phyloP scores from a whole-genome alignment of 1,140 invertebrate species.

The Parasteatoda tepidariorum region DNA sequence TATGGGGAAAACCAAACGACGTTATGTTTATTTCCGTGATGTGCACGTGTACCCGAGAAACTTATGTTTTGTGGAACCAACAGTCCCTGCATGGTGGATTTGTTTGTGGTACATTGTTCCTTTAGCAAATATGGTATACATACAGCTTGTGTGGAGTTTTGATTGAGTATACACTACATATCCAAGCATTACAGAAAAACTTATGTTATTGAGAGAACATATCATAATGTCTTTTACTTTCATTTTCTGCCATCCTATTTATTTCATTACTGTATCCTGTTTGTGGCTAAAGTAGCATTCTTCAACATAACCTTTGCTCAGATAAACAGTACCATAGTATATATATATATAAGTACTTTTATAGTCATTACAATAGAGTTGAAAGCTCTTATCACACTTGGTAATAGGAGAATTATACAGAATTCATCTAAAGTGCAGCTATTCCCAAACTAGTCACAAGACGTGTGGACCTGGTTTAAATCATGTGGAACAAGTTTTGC shows the following conservation, averaged over 20 bases:
- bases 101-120: constrained; percentile 43
- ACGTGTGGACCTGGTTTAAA: too few species aligned
- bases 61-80: neutral
- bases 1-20: neutral
- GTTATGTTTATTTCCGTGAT: neutral
- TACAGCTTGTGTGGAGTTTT: constrained; percentile 18
- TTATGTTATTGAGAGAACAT: constrained; percentile 30
- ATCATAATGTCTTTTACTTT: constrained; percentile 21
- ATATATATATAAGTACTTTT: neutral
- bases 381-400: neutral
- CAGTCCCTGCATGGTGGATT: neutral
- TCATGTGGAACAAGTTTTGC: too few species aligned
- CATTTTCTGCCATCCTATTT: constrained; percentile 40
- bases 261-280: constrained; percentile 24
- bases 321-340: neutral
- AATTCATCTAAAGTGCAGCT: too few species aligned
- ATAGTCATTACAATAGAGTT: neutral
- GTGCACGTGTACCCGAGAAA: neutral
- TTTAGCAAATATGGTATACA: constrained; percentile 13
- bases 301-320: neutral
- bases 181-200: constrained; percentile 22
- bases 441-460: too few species aligned
- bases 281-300: constrained; percentile 28
- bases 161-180: constrained; percentile 35
- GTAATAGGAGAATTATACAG: neutral